phyloP scores from a whole-genome alignment of 2,888 invertebrate species.

The Charanyca ferruginea region DNA sequence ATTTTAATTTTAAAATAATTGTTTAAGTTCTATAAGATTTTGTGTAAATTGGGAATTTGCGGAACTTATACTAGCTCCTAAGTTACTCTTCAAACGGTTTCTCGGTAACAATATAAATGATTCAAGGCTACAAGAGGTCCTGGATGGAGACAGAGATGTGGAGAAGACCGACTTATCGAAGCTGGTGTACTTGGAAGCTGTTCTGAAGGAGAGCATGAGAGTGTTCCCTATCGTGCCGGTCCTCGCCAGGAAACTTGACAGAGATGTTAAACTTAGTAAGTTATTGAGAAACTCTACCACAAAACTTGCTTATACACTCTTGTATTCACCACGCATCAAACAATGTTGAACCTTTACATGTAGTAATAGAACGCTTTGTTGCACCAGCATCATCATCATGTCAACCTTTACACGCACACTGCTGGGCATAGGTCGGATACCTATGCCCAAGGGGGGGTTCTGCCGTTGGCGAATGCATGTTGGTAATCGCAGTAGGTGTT shows the following conservation, averaged over 20 bases:
- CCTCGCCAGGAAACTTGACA: constrained; percentile 74
- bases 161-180: constrained; percentile 78
- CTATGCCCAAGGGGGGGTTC: too few species aligned
- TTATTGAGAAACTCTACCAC: background rate
- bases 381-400: too few species aligned
- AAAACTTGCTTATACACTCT: background rate
- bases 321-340: background rate
- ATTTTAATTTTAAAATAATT: too few species aligned
- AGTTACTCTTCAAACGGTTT: background rate
- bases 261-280: constrained; percentile 80
- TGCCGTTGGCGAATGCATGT: too few species aligned
- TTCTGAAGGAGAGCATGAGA: constrained; percentile 81
- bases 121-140: constrained; percentile 72
- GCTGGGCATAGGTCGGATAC: too few species aligned
- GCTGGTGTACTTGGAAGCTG: constrained; percentile 80
- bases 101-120: background rate
- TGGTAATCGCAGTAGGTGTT: too few species aligned
- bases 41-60: too few species aligned
- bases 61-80: too few species aligned
- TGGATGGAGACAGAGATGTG: constrained; percentile 76
- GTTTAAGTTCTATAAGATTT: too few species aligned
- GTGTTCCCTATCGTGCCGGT: constrained; percentile 79
- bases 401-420: too few species aligned
- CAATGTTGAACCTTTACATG: too few species aligned
- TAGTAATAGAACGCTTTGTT: too few species aligned